Evolutionary conservation across 1,140 invertebrate genomes (phyloP), one percentile per base, ranked within the genome.

Genomic region (Nylanderia fulva): DNA sequence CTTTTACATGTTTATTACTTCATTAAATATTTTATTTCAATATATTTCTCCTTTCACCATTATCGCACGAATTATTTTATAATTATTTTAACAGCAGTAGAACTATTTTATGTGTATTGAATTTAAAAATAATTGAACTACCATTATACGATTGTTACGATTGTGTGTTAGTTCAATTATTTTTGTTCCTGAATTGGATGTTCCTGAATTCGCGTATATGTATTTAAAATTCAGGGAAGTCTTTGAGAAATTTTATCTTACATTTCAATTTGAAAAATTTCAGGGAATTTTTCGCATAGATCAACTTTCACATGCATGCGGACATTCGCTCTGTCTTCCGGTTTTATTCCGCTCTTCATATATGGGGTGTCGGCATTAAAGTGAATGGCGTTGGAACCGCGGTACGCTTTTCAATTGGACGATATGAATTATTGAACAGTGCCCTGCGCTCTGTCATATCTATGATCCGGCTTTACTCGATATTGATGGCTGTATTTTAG

Each of bases 351-450:
- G 27, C 21, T 29, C 29, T 52, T 84, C 39, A 58, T 82, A 58
- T 42, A 71, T 39, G 66, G 18, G n/a, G 66, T 82, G 77, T 60
- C 60, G 29, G 82, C 42, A 75, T 75, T 84, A 80, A 48, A 42
- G 71, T 45, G 87, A 86, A 89, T 74, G 82, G 85, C 85, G 79
- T 60, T 48, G 79, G 42, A 80, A 71, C 63, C 61, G 80, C 42
- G 68, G 69, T 87, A 79, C 77, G 88, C 88, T 87, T 90, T 77
- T 76, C 88, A 85, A 66, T 39, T 82, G 88, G 84, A 87, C 80
- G 85, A 89, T 77, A 90, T 90, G 88, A 90, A 90, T 90, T 90
- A 90, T 90, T 89, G 88, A 90, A 89, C 74, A 72, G 76, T 21
- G 52, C 52, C 48, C 15, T 75, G 52, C 54, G 64, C 77, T 82